Conservation (phyloP, 2,113 vertebrate species). For the Clarias gariepinus region DNA sequence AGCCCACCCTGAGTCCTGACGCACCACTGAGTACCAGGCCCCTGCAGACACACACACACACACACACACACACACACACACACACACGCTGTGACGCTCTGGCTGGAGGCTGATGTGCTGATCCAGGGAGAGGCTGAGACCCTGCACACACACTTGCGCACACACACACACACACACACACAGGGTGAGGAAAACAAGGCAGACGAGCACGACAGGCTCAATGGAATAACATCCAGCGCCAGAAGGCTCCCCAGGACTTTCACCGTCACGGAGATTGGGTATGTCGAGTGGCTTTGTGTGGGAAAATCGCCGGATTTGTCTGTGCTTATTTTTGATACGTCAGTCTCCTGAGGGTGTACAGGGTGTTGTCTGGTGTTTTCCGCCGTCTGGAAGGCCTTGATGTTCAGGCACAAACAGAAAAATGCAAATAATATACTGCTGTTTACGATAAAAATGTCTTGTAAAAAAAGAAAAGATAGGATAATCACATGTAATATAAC, state of each 20-base stretch:
- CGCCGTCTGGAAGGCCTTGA: neutral
- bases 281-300: neutral
- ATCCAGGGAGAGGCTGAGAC: slow-evolving; percentile 56
- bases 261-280: slow-evolving; percentile 40
- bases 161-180: slow-evolving; percentile 12
- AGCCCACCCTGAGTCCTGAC: slow-evolving; percentile 51
- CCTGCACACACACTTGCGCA: slow-evolving; percentile 24
- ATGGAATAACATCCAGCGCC: slow-evolving; percentile 46
- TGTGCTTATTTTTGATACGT: slow-evolving; percentile 1
- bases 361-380: slow-evolving; percentile 13
- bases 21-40: slow-evolving; percentile 61
- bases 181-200: slow-evolving; percentile 44
- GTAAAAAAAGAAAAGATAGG: neutral
- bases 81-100: slow-evolving; percentile 42
- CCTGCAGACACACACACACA: slow-evolving; percentile 34
- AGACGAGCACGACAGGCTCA: slow-evolving; percentile 21
- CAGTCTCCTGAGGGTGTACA: neutral
- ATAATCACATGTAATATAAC: neutral
- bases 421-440: neutral
- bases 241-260: slow-evolving; percentile 39
- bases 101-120: slow-evolving; percentile 38
- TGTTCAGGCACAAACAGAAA: neutral
- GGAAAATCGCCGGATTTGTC: neutral
- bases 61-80: slow-evolving; percentile 27
- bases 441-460: neutral